These are phyloP conservation scores for Lasioglossum malachurum DNA, from an alignment of 2,888 invertebrate genomes.

Conservation along the genomic window DNA sequence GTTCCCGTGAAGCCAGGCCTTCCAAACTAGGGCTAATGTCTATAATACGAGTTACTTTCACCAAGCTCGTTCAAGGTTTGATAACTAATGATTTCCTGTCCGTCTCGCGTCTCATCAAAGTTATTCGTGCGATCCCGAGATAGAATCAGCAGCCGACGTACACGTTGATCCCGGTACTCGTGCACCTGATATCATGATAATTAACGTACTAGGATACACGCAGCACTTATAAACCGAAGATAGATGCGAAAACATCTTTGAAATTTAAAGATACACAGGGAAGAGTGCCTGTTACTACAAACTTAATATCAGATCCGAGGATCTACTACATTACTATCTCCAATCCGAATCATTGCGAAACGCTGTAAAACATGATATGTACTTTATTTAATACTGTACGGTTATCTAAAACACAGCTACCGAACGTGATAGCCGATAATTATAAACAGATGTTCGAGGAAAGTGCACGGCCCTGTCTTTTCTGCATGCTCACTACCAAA, in stretches of 20 bases:
- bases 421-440: not conserved
- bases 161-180: not conserved
- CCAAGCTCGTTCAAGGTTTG: not conserved
- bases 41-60: not conserved
- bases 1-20: not conserved
- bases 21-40: not conserved
- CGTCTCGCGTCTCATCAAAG: constrained; percentile 6
- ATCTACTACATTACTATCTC: not conserved
- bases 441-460: constrained; percentile 6
- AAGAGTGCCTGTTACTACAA: not conserved
- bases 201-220: not conserved
- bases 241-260: constrained; percentile 1
- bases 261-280: not conserved
- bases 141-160: not conserved
- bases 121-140: not conserved
- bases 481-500: constrained; percentile 49
- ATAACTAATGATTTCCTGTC: constrained; percentile 3
- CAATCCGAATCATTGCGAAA: constrained; percentile 6
- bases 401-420: not conserved
- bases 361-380: not conserved
- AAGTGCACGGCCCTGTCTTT: constrained; percentile 56
- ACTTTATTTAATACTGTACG: not conserved
- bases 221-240: not conserved
- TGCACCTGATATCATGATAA: not conserved
- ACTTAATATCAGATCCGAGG: not conserved